Conservation (phyloP, 2,888 invertebrate species). For the Euphydryas editha region DNA sequence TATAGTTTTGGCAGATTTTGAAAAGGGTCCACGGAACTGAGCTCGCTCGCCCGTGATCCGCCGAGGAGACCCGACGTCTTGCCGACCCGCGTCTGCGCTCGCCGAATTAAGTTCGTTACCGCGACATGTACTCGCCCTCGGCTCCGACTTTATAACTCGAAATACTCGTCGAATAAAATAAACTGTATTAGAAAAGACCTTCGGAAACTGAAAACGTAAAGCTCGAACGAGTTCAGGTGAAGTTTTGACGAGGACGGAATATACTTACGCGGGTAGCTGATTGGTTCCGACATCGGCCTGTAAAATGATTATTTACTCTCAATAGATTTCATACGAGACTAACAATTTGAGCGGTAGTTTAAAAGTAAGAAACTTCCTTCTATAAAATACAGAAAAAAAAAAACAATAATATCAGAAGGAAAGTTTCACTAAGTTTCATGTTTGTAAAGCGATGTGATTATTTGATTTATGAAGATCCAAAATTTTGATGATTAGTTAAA, state of each 20-base stretch:
- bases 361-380: no score
- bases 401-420: no score
- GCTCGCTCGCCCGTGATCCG: background rate
- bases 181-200: background rate
- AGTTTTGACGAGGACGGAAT: constrained; percentile 3
- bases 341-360: no score
- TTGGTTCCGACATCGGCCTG: background rate
- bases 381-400: no score
- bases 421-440: no score
- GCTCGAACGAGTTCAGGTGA: background rate
- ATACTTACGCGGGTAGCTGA: background rate
- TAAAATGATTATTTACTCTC: no score
- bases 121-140: constrained; percentile 15
- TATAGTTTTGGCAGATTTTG: constrained; percentile 21
- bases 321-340: no score
- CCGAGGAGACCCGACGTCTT: constrained; percentile 4
- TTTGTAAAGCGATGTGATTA: background rate
- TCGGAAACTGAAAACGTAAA: constrained; percentile 9
- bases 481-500: background rate
- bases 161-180: constrained; percentile 9
- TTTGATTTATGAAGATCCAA: background rate
- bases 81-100: constrained; percentile 20
- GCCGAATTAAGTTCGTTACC: constrained; percentile 26
- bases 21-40: background rate
- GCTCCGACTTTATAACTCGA: constrained; percentile 12